Evolutionary conservation across 2,888 invertebrate genomes (phyloP), one percentile per base, ranked within the genome.

Genomic region (Caenorhabditis uteleia): DNA sequence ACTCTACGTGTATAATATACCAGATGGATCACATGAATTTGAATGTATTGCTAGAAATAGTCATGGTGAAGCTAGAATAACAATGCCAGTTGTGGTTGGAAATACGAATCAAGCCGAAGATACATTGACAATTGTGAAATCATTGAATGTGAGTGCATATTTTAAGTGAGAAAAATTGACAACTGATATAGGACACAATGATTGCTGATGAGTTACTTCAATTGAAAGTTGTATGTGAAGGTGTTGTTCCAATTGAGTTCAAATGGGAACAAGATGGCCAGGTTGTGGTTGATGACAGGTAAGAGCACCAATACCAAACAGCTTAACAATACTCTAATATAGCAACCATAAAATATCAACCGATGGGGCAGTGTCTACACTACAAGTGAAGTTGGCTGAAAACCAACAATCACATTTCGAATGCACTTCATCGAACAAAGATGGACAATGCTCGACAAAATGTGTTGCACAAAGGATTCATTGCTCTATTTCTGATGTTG

Each of bases 211-310:
- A 60, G 20, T 23, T 56, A 1, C 40, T 49, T 23, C 66, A 66
- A 51, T 25, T 66, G 7, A 59, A 54, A 48, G 53, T 66, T 36
- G 66, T 66, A 31, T 55, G 33, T 23, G 66, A 66, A 53, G 59
- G 56, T 3, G 18, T 23, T 18, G n/a, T 25, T 18, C 55, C 50
- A 14, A 31, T 60, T 2, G 12, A 25, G 8, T 66, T 59, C 33
- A 20, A 48, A 38, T 66, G 66, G 66, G 20, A 36, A 3, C 34
- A 53, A 40, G 27, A 66, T 23, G 59, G 33, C 7, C 16, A 18
- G 1, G n/a, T 29, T 14, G 12, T 57, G 25, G 47, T 43, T 10
- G 31, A 61, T 16, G 55, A 61, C 36, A 26, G 26, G 45, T 54
- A 36, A 18, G 26, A 10, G 25, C 27, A 12, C 7, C n/a, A 7